Percentiles rank a stretch among this genome's conserved stretches.
These are phyloP conservation scores for Asbolus verrucosus DNA, from an alignment of 1,140 invertebrate genomes.

Conservation along the genomic window DNA sequence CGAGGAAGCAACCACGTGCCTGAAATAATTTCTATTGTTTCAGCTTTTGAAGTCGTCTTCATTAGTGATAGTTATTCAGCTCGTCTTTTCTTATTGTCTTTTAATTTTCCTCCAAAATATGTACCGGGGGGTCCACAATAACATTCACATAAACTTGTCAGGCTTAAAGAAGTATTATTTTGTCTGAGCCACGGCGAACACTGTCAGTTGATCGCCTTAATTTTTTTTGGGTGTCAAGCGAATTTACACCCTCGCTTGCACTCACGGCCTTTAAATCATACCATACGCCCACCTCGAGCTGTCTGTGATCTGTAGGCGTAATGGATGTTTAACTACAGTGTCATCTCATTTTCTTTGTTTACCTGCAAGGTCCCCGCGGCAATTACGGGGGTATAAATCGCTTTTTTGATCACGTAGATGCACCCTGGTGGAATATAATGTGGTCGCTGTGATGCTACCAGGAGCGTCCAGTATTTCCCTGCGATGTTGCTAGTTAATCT, in stretches of 20 bases:
- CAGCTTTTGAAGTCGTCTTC: neutral
- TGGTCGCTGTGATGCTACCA: neutral
- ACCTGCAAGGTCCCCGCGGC: constrained; percentile 13
- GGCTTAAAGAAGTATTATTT: neutral
- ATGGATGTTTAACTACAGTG: constrained; percentile 20
- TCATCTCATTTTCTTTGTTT: constrained; percentile 36
- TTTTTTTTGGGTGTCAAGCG: constrained; percentile 1
- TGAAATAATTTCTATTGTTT: constrained; percentile 18
- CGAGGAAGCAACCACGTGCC: neutral
- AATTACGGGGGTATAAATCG: constrained; percentile 4
- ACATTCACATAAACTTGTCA: constrained; percentile 1
- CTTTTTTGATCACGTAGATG: constrained; percentile 19
- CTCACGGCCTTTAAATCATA: constrained; percentile 18
- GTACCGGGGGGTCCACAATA: too few relatives aligned
- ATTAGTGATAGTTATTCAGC: neutral
- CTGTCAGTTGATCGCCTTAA: neutral
- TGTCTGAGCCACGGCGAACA: neutral
- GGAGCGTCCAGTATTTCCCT: too few relatives aligned
- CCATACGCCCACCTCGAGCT: constrained; percentile 1
- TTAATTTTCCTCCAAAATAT: neutral
- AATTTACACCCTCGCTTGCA: constrained; percentile 20
- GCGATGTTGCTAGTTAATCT: too few relatives aligned
- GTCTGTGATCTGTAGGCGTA: constrained; percentile 23
- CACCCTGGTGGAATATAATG: neutral
- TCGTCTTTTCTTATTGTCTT: neutral